Evolutionary conservation across 2,888 invertebrate genomes (phyloP).

Genomic region (Pteria penguin): DNA sequence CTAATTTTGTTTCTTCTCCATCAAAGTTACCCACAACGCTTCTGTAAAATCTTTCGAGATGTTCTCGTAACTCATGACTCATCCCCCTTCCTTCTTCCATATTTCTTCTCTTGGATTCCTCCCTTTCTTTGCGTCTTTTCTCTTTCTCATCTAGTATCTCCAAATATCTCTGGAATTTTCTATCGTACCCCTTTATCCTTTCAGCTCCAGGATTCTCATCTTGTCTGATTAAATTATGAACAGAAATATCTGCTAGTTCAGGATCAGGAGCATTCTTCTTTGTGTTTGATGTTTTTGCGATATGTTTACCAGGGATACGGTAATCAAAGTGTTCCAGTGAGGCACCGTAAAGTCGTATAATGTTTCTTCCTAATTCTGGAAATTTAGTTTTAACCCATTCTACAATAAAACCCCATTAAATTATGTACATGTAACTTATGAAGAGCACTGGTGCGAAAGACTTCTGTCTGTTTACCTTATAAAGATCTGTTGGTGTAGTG

Average conservation of each 20-base stretch:
- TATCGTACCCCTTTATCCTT: slow-evolving; percentile 36
- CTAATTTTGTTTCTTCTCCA: neutral
- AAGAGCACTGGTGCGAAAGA: too few species aligned
- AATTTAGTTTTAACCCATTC: slow-evolving; percentile 54
- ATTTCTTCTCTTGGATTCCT: neutral
- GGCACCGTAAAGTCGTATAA: slow-evolving; percentile 74
- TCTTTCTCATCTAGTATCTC: neutral
- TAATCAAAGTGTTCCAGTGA: slow-evolving; percentile 69
- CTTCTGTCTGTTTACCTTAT: too few species aligned
- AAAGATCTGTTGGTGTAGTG: too few species aligned
- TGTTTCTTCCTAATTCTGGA: slow-evolving; percentile 62
- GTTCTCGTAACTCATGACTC: slow-evolving; percentile 25
- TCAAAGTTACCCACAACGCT: neutral
- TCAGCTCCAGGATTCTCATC: slow-evolving; percentile 38
- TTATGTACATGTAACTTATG: too few species aligned
- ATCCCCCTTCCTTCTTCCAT: neutral
- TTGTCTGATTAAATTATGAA: slow-evolving; percentile 59
- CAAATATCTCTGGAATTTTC: slow-evolving; percentile 25
- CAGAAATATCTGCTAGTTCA: slow-evolving; percentile 46
- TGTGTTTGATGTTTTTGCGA: slow-evolving; percentile 3
- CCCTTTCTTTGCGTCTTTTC: neutral
- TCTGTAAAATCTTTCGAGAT: neutral
- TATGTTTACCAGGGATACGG: slow-evolving; percentile 56
- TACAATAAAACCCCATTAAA: slow-evolving; percentile 42
- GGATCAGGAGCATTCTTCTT: slow-evolving; percentile 28